Evolutionary conservation across 2,888 invertebrate species (phyloP), one percentile per base, ranked within the genome.

Genomic region (Torymus auratus): DNA sequence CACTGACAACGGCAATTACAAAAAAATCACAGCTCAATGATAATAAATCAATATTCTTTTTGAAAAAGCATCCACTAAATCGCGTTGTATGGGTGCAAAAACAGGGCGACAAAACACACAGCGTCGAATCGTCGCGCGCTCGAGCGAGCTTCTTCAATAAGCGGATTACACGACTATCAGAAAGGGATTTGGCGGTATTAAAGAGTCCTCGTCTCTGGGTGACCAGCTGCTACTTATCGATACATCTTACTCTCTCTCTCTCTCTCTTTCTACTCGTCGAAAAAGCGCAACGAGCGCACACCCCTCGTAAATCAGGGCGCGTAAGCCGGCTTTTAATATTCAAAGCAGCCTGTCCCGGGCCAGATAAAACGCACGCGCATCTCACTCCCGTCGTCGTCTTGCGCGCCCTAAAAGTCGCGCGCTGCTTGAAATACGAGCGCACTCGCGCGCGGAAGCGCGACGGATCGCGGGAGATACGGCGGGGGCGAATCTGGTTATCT

Each of bases 391-490:
- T 28, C 28, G 28, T 7, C 73, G 15, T 72, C 72, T 78, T 72
- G 28, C n/a, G 14, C 64, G 2, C 64, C 41, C 60, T 52, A 41
- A 71, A 76, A 69, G 55, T 68, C 53, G 56, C 53, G 61, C 20
- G 15, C 14, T 41, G 52, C 41, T 17, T 71, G 60, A 15, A 60
- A 17, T 60, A 60, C 10, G 60, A 28, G 13, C 60, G 70, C 23
- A 84, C 84, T 83, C 83, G 82, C 10, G 60, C 12, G 13, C 60
- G 70, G 14, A 84, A 84, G 83, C 83, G 82, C 84, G 84, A 85
- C 84, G 84, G 82, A 85, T 85, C 82, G 81, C 72, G 76, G 82
- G 82, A 84, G 86, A 87, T 86, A 87, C 82, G 84, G 50, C 74
- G 65, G 71, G 69, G 64, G 65, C 78, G 71, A 75, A 77, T 79